Evolutionary conservation across 2,113 vertebrate genomes (phyloP), one percentile per base, ranked within the genome.

Genomic region (Egretta garzetta): DNA sequence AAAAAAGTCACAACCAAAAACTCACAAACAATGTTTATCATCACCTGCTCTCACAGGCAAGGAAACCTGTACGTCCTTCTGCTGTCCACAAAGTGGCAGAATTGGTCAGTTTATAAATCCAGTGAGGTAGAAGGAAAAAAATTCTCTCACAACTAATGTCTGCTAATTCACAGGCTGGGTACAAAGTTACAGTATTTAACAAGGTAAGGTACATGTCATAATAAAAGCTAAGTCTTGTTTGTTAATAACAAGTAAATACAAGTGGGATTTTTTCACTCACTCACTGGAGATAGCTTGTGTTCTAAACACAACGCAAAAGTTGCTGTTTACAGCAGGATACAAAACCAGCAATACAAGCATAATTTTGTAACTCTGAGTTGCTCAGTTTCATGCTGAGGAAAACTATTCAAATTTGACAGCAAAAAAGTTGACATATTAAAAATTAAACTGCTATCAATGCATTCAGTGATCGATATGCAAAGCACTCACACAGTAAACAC

Each of bases 61-160:
- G 60, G 83, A 76, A 73, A 79, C 8, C 45, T 96, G 95, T 73
- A 89, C 22, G 58, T 95, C 92, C 73, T 89, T 35, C 87, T 90
- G 84, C 22, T 45, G 91, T 87, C 96, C 87, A 96, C 90, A 72
- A 87, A 87, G 95, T 75, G 93, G 95, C 96, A 95, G 90, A 85
- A 90, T 94, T 93, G 73, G 74, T 75, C 90, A 87, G 84, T 84
- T 93, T 64, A 82, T 72, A 64, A 87, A 89, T 33, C 59, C 64
- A 84, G 22, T 8, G 33, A 84, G 15, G 33, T 41, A 8, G 33
- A 87, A 26, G n/a, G 16, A 74, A 70, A 66, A 58, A 70, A 77
- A 58, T 5, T n/a, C 21, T 35, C 49, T 64, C 21, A 14, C 18
- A 52, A 66, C 9, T 37, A 23, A 30, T 11, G 5, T 24, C 37